A percentile compares a stretch with the other conserved stretches of the same genome.
phyloP scores from a whole-genome alignment of 2,797 vertebrate species.

The Sebastes oblongus region DNA sequence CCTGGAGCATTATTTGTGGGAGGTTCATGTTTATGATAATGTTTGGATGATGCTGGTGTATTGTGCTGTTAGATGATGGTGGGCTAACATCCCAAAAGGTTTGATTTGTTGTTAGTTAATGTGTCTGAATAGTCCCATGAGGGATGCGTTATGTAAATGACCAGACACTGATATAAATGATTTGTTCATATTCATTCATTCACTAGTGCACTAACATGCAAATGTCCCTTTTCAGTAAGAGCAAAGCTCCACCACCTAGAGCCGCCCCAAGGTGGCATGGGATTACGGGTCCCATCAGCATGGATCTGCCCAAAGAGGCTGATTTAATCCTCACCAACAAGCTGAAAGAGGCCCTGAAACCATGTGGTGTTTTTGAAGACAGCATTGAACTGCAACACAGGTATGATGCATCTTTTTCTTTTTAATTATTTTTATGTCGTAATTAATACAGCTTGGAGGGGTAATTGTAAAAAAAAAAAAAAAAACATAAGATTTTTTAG shows the following conservation, averaged over 20 bases:
- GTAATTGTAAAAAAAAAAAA: neutral
- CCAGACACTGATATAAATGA: too few relatives aligned
- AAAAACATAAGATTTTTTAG: too few relatives aligned
- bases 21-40: too few relatives aligned
- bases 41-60: neutral
- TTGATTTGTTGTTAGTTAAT: too few relatives aligned
- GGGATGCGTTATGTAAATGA: too few relatives aligned
- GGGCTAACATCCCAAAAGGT: too few relatives aligned
- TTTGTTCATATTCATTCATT: too few relatives aligned
- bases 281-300: conserved; percentile 91
- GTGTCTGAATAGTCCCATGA: too few relatives aligned
- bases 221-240: conserved; percentile 76
- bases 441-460: neutral
- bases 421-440: neutral
- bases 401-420: conserved; percentile 59
- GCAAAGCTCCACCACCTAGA: conserved; percentile 79
- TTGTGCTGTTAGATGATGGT: neutral
- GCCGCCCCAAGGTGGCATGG: conserved; percentile 87
- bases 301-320: conserved; percentile 86
- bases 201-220: neutral
- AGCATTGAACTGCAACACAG: conserved; percentile 89
- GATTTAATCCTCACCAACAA: conserved; percentile 87
- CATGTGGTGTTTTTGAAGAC: conserved; percentile 89
- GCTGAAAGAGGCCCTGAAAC: conserved; percentile 86
- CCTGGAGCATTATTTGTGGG: too few relatives aligned